Percentiles rank a stretch among this genome's conserved stretches.
phyloP scores from a whole-genome alignment of 2,113 vertebrate species.

The Camelus bactrianus region DNA sequence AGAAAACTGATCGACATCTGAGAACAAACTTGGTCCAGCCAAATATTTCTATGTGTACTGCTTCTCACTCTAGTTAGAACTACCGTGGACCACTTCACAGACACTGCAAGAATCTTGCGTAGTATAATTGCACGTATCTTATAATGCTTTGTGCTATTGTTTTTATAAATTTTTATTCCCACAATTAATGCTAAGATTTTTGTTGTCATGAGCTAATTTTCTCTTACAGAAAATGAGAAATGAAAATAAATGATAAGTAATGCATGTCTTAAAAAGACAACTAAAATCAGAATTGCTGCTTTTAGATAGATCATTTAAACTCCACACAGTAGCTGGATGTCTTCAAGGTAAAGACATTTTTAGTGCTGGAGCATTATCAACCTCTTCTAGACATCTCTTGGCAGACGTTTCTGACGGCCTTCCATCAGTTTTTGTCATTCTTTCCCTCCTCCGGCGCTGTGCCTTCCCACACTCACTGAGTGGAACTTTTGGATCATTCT shows the following conservation, averaged over 20 bases:
- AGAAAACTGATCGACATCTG: not conserved
- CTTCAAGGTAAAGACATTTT: not conserved
- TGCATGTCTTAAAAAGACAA: too few relatives aligned
- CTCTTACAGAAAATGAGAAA: too few relatives aligned
- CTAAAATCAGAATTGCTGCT: not conserved
- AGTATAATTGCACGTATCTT: too few relatives aligned
- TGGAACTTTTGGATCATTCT: constrained; percentile 28
- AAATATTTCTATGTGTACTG: not conserved
- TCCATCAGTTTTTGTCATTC: not conserved
- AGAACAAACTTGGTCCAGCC: not conserved
- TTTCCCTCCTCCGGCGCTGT: not conserved
- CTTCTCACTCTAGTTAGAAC: too few relatives aligned
- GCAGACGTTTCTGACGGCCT: not conserved
- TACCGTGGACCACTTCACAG: too few relatives aligned
- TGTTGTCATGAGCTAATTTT: too few relatives aligned
- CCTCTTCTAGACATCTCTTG: not conserved
- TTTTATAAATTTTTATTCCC: too few relatives aligned
- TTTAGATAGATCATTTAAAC: not conserved
- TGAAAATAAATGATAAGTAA: too few relatives aligned
- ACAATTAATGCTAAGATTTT: too few relatives aligned
- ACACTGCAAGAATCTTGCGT: too few relatives aligned
- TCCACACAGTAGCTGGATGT: not conserved
- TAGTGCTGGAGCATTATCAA: not conserved
- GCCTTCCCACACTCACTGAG: not conserved
- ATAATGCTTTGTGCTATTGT: too few relatives aligned